Evolutionary conservation across 2,888 invertebrate genomes (phyloP), one percentile per base, ranked within the genome.

Genomic region (Volucella inanis): DNA sequence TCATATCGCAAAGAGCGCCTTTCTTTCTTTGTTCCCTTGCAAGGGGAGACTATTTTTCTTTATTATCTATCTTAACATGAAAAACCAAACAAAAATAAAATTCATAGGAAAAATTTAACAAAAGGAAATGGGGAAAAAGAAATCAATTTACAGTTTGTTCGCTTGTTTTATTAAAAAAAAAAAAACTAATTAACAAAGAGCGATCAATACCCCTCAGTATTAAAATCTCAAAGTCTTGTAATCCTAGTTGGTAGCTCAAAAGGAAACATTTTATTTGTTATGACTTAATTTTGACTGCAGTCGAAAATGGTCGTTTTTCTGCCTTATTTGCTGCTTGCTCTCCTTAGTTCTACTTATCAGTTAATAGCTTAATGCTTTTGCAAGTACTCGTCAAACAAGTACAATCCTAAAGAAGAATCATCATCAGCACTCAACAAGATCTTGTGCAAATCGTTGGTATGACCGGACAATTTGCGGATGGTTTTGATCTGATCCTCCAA

Each of bases 401-500:
- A 96, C 78, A 96, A 90, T 10, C 94, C 93, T 72, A 97, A 92
- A 0, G 64, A 9, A 2, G 50, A 91, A 3, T 18, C 55, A 18
- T 88, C 86, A 6, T 1, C n/a, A 85, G 93, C 92, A 79, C 93
- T 92, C 55, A 92, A 92, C 86, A 96, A 93, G 89, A 97, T 93
- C 71, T 93, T 93, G 90, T 94, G 94, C 89, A 97, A 93, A 92
- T 97, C 97, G 14, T 93, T 93, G 76, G 94, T 94, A 92, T 96
- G 94, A 2, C 97, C 97, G 22, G 97, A 94, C 41, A 97, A 91
- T 52, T 94, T 93, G 55, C 97, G 94, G 88, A 97, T 94, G 12
- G 92, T 93, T 61, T 94, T 93, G 0, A 96, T 92, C 65, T 97
- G 96, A 80, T 94, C 92, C 89, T 94, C 94, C 72, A 96, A 93